phyloP scores from a whole-genome alignment of 2,888 invertebrate genomes.

The Rhyacophila evoluta region DNA sequence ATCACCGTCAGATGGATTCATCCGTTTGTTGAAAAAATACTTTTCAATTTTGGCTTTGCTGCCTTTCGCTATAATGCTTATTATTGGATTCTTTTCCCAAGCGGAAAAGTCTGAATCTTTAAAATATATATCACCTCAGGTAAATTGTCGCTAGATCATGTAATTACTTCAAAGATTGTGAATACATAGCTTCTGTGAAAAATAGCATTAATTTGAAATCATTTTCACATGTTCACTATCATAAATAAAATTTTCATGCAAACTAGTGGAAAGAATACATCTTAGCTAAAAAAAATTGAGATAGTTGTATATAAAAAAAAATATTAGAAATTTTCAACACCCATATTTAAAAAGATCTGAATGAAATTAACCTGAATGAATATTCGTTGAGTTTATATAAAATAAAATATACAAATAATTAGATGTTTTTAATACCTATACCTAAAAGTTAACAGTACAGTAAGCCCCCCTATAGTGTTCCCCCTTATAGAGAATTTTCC shows the following conservation, averaged over 20 bases:
- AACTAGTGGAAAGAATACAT: background rate
- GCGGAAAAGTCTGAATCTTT: background rate
- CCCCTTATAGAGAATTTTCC: no score
- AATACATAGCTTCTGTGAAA: slow-evolving; percentile 18
- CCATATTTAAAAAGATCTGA: no score
- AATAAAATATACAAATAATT: no score
- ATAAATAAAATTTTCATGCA: slow-evolving; percentile 40
- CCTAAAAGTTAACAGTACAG: no score
- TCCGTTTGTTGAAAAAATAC: background rate
- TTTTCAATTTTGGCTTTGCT: background rate
- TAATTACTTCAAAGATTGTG: background rate
- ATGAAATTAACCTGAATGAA: no score
- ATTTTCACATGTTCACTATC: slow-evolving; percentile 40
- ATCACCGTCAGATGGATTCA: slow-evolving; percentile 4
- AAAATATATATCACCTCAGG: background rate
- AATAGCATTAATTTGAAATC: slow-evolving; percentile 43
- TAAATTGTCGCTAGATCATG: background rate
- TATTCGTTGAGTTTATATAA: no score
- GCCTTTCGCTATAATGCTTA: background rate
- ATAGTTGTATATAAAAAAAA: slow-evolving; percentile 10
- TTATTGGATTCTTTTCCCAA: background rate
- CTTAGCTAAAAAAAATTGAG: background rate
- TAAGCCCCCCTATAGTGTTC: no score
- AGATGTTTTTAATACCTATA: no score
- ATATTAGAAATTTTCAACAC: no score